Evolutionary conservation across 2,113 vertebrate genomes (phyloP), one percentile per base, ranked within the genome.

Genomic region (Percina caprodes): DNA sequence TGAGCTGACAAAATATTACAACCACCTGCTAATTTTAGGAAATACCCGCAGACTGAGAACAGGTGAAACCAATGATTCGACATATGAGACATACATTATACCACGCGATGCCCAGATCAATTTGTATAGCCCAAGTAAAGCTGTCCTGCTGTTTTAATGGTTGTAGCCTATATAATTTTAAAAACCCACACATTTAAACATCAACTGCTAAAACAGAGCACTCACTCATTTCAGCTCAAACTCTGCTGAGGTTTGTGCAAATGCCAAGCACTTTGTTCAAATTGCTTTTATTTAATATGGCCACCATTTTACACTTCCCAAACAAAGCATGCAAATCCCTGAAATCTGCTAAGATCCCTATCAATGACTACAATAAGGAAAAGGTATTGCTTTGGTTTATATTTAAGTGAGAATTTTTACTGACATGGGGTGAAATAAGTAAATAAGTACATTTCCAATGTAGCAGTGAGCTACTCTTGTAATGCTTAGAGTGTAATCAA

Each of bases 11-110:
- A 48, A 73, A 73, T 51, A 81, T 68, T 70, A 78, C 0, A 79
- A 74, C 73, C 82, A 83, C 33, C 61, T 83, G 81, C 66, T 85
- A 45, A 69, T 62, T 73, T 52, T n/a, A 72, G 46, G 69, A 83
- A 69, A 49, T 12, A 15, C 18, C 78, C 1, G 1, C 33, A 73
- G 21, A 24, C 19, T 19, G 30, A 69, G 52, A n/a, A n/a, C 18
- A 59, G 35, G 75, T 48, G 16, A 72, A 58, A 49, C 5, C 45
- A 21, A 23, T 42, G 11, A 75, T 1, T 49, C 8, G 0, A 30
- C 2, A 30, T 30, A 30, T 12, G 30, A 63, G 49, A n/a, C 46
- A 52, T 6, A 42, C 0, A 45, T 42, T n/a, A 49, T 12, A 8
- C 21, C 18, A n/a, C 62, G 14, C 2, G 2, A 12, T 24, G n/a